Evolutionary conservation across 2,797 vertebrate species (phyloP), one percentile per base, ranked within the genome.

Genomic region (Cichlasoma orientale): DNA sequence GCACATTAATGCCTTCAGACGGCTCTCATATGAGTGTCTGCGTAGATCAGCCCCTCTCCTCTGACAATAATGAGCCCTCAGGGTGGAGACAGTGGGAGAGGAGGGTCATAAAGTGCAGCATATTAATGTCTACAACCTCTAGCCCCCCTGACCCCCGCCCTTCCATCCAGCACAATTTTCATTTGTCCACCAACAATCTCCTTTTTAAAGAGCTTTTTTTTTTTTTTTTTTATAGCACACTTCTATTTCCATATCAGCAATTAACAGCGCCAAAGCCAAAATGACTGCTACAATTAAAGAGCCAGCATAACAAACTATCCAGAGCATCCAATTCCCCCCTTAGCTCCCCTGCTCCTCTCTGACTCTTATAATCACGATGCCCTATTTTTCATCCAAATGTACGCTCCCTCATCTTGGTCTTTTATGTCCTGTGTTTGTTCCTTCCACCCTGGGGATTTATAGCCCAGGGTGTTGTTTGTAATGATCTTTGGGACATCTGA

Each of bases 21-120:
- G 94, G 95, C 93, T 92, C 75, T 78, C 93, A 95, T 96, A 97
- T 96, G 96, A 97, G 95, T 96, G 96, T 96, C 94, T 93, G 93
- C 86, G 91, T 96, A 93, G 95, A 97, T 97, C 96, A 97, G 74
- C 82, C 87, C 93, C 85, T 91, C 89, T 87, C 75, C 73, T 57
- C 84, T 90, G 88, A 94, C 92, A 90, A 89, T 93, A 93, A 94
- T 95, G 93, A 94, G 90, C 93, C 94, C 91, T 88, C 59, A 47
- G 74, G 82, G 84, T 58, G 77, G 70, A 83, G 88, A 78, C 72
- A 41, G 74, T 78, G 76, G 63, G 47, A 75, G 82, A 82, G 77
- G 74, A 83, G 72, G 86, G 88, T 86, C 86, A 88, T 86, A 89
- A 92, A 91, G 78, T 82, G 78, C 38, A 68, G 79, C 78, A 83